These are phyloP conservation scores for Nasonia giraulti DNA, from an alignment of 1,140 invertebrate species.

Conservation along the genomic window DNA sequence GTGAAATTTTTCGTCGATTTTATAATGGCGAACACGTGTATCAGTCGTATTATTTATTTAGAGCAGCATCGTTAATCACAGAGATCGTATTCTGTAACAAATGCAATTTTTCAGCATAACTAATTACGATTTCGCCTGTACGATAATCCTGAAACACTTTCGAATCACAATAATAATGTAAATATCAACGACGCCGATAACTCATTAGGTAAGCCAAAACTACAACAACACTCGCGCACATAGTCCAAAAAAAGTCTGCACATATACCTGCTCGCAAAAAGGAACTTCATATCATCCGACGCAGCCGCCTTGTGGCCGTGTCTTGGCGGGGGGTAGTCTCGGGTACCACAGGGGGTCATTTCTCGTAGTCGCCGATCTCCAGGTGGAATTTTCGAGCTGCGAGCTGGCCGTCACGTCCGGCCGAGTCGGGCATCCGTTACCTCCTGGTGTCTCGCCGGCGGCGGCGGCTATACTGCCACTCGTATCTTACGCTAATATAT, in stretches of 20 bases:
- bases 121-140: no score
- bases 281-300: background rate
- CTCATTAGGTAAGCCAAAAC: no score
- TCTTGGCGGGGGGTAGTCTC: slow-evolving; percentile 73
- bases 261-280: background rate
- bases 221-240: no score
- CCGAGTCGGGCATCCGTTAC: slow-evolving; percentile 71
- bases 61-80: background rate
- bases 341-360: slow-evolving; percentile 63
- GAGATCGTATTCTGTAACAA: no score
- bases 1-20: background rate
- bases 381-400: slow-evolving; percentile 72
- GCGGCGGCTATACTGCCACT: slow-evolving; percentile 59
- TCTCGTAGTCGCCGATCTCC: slow-evolving; percentile 65
- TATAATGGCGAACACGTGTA: background rate
- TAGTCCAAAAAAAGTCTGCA: no score
- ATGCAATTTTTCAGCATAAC: no score
- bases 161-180: no score
- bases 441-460: slow-evolving; percentile 69
- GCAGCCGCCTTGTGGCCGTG: slow-evolving; percentile 35
- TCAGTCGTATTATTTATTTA: background rate
- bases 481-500: slow-evolving; percentile 73
- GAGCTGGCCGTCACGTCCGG: slow-evolving; percentile 71
- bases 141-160: no score
- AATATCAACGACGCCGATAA: no score